Base-by-base conservation (phyloP, 2,113 vertebrate species). In the Phalacrocorax pelagicus region DNA sequence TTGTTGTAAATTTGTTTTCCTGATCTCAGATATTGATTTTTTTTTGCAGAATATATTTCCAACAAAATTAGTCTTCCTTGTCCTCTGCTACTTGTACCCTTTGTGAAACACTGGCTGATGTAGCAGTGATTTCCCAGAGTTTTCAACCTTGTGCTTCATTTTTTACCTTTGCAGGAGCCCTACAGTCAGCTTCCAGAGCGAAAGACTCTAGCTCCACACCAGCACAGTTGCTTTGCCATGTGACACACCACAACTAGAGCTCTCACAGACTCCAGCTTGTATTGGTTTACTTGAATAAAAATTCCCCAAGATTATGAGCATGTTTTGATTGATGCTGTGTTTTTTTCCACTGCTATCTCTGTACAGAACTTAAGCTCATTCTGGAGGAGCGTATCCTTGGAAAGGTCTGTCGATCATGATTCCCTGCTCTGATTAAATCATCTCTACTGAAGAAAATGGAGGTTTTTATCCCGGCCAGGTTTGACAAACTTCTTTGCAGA, bases 141-240 rank as follows among this genome's bases (percentile, higher is more conserved):
- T 92, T 73, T 91, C 62, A 65, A 27, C 18, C 12, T 5, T 21
- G 13, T 80, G 11, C 22, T 40, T 69, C 2, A 24, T 24, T 40
- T 61, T 72, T 61, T 65, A 61, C 3, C 15, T 40, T 75, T 66
- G 8, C 42, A 46, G 32, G 40, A 86, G 21, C 11, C n/a, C 55
- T 46, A 15, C 6, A 47, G 8, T 27, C 30, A 83, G 32, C 8
- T 61, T 46, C 9, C 1, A n/a, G 38, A 44, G 30, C 0, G 0
- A 46, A 11, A 73, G 49, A 49, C 46, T 59, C n/a, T 36, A 36
- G n/a, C 8, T 82, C 49, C 24, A 62, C 9, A 26, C 24, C 21
- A 58, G 36, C 22, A 22, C 44, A 15, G 7, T 15, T 79, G 61
- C 38, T 78, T 49, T 88, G 36, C 58, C 38, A 8, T 9, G 11